Base-by-base conservation (phyloP, 2,113 vertebrate genomes). In the Hemichromis elongatus region DNA sequence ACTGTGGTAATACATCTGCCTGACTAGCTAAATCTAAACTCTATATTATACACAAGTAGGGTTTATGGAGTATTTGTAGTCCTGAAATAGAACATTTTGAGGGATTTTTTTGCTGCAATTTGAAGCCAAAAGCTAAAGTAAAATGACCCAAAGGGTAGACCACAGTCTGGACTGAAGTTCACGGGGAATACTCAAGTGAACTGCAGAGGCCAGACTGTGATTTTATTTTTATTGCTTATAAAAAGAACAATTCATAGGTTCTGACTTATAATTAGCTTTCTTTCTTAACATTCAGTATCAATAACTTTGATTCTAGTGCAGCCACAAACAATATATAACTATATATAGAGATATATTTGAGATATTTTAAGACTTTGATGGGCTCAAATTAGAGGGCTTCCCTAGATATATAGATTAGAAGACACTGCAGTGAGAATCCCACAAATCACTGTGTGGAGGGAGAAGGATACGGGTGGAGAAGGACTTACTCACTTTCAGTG, bases 401-500 rank as follows among this genome's bases (percentile, higher is more conserved):
- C 50, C 16, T 35, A 14, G n/a, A 14, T 35, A 19, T 24, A 56
- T 28, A 82, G n/a, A 79, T 83, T 47, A 73, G 52, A 68, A 26
- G 79, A 77, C 73, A 77, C 79, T 59, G 45, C 33, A 33, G 66
- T 33, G 54, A 90, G 24, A 30, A 75, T 75, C 42, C 68, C 68
- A 75, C 68, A 75, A 75, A 75, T 75, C 68, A 75, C 68, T 30
- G 68, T 75, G 68, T 75, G 68, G 42, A 30, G 26, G 68, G 24
- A 75, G 42, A 75, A 75, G 68, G 68, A 50, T 75, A 50, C 9
- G 68, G 68, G 45, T 50, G 68, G 45, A 75, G 88, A 84, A 73
- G 66, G 87, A 97, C 96, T 96, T 96, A 98, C 98, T 98, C 96
- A 98, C 98, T 99, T 98, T 99, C 99, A 96, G 98, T 99, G 97